Evolutionary conservation across 2,888 invertebrate species (phyloP).

Genomic region (Epirrhoe tristata): DNA sequence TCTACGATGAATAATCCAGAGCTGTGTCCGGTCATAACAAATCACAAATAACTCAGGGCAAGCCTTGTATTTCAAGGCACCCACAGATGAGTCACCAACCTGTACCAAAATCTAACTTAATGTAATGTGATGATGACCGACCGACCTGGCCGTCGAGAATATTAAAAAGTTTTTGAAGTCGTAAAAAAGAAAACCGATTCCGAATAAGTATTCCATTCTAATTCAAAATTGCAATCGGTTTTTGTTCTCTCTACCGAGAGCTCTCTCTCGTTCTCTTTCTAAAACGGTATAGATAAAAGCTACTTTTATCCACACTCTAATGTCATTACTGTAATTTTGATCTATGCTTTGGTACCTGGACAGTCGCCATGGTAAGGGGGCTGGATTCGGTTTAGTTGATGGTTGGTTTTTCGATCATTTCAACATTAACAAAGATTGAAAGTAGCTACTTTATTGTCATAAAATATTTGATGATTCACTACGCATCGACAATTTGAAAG

Average conservation of each 20-base stretch:
- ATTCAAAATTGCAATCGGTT: not conserved
- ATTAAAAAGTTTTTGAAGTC: not conserved
- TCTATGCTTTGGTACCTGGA: too few species aligned
- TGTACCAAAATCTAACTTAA: conserved; percentile 12
- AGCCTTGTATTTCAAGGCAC: conserved; percentile 4
- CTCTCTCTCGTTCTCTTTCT: too few species aligned
- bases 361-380: too few species aligned
- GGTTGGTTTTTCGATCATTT: not conserved
- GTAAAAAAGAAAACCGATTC: not conserved
- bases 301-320: too few species aligned
- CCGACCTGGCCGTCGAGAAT: not conserved
- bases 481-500: not conserved
- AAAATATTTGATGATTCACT: not conserved
- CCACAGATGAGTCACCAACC: conserved; percentile 20
- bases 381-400: not conserved
- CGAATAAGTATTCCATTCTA: too few species aligned
- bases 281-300: too few species aligned
- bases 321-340: too few species aligned
- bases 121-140: not conserved
- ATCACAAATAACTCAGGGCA: not conserved
- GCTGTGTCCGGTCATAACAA: not conserved
- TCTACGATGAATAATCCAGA: not conserved
- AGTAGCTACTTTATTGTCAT: not conserved
- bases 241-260: too few species aligned
- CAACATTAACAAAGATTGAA: not conserved